Evolutionary conservation across 2,797 vertebrate species (phyloP).

Genomic region (Craterocephalus amniculus): DNA sequence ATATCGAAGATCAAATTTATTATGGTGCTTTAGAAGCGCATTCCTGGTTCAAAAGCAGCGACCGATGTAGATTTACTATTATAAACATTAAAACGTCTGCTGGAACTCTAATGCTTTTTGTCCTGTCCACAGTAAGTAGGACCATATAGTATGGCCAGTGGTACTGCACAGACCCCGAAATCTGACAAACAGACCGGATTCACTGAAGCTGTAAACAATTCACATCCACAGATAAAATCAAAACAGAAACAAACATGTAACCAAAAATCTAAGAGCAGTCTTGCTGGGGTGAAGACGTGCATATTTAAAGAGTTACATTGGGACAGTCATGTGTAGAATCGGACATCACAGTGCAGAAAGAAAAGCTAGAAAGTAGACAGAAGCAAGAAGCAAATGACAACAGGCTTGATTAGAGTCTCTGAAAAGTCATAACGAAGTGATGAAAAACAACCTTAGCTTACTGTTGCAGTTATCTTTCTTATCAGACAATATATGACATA

Average conservation of each 20-base stretch:
- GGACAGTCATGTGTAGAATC: conserved; percentile 15
- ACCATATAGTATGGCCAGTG: conserved; percentile 22
- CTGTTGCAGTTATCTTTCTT: conserved; percentile 39
- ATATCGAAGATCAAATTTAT: conserved; percentile 3
- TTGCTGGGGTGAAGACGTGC: conserved; percentile 32
- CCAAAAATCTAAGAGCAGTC: conserved; percentile 37
- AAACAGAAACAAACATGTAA: conserved; percentile 47
- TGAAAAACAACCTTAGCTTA: conserved; percentile 36
- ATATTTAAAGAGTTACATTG: conserved; percentile 38
- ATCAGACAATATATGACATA: conserved; percentile 54
- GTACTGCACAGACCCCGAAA: conserved; percentile 1
- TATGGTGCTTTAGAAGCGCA: conserved; percentile 1
- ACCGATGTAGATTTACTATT: conserved; percentile 17
- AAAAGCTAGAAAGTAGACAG: conserved; percentile 3
- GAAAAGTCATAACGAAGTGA: conserved; percentile 36
- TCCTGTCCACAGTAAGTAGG: conserved; percentile 46
- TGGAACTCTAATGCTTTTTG: conserved; percentile 14
- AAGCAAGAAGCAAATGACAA: conserved; percentile 4
- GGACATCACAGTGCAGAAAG: neutral
- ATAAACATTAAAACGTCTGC: conserved; percentile 21
- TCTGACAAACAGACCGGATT: conserved; percentile 35
- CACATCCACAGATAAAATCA: conserved; percentile 54
- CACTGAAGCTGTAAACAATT: conserved; percentile 47
- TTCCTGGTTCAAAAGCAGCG: conserved; percentile 1
- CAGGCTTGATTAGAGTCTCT: conserved; percentile 43